Base-by-base conservation (phyloP, 2,797 vertebrate species). In the Peromyscus eremicus region DNA sequence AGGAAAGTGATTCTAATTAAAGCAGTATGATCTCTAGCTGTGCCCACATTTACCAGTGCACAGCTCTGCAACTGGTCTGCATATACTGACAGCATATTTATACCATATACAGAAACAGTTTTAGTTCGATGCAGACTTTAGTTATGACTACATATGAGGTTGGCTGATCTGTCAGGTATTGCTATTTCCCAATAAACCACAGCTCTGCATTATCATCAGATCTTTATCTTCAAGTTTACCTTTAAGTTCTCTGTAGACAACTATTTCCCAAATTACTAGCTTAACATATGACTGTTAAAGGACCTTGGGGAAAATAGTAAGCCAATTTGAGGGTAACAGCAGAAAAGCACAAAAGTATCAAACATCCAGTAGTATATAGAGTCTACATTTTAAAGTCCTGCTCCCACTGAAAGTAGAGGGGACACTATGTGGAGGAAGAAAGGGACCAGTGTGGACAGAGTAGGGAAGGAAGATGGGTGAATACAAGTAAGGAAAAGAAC, bases 191-290 rank as follows among this genome's bases (percentile, higher is more conserved):
- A 80, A 34, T 6, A 96, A 73, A 62, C 37, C 77, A 84, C 2
- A 96, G 66, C 52, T 87, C 68, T 73, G 68, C 9, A 96, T 55
- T 60, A 77, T 62, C 43, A 66, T 40, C 29, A 76, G 64, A 84
- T 73, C 13, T 87, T 76, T 46, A 89, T 46, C 29, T 87, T 86
- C 49, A 82, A 2, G 14, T n/a, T 34, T 91, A 46, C 43, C 82
- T 82, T 94, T 92, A 87, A 64, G 43, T 75, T 82, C 62, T 91
- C 82, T 94, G 37, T 17, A 79, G 75, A 89, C 40, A 93, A 60
- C 49, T 17, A 92, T 52, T 80, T 87, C 68, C 75, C 87, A 83
- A 71, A n/a, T 46, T 62, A 81, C 13, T 87, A 71, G 46, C 5
- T 85, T 95, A 70, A 89, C 66, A 89, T 1, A 3, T 60, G 32